These are phyloP conservation scores for Caenorhabditis sp. DNA, from an alignment of 2,888 invertebrate genomes.

Conservation along the genomic window DNA sequence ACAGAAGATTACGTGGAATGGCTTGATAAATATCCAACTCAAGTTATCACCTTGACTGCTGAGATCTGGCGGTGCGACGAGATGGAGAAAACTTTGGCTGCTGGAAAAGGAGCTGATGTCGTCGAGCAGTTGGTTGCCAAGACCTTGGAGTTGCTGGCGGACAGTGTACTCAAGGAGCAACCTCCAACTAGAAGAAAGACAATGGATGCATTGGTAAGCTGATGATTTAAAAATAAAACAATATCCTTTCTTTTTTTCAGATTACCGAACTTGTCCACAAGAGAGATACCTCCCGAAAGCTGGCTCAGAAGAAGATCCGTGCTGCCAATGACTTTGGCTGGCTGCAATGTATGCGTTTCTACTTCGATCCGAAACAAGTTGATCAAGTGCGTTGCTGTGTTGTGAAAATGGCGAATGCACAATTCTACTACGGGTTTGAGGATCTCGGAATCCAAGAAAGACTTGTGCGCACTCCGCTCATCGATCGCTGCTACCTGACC, in stretches of 20 bases:
- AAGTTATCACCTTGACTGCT: conserved; percentile 96
- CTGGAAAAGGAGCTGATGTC: conserved; percentile 72
- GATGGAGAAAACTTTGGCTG: conserved; percentile 71
- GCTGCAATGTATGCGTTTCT: conserved; percentile 96
- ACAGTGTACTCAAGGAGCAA: conserved; percentile 98
- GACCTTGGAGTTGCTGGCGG: conserved; percentile 96
- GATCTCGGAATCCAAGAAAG: no score
- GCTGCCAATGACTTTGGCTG: conserved; percentile 96
- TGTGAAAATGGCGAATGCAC: conserved; percentile 96
- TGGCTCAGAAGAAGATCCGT: conserved; percentile 91
- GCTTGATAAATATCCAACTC: conserved; percentile 91
- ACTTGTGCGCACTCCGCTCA: no score
- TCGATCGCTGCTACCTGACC: no score
- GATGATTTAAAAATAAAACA: no score
- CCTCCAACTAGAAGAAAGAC: conserved; percentile 95
- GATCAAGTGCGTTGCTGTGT: conserved; percentile 95
- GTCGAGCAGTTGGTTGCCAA: conserved; percentile 90
- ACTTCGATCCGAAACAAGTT: conserved; percentile 95
- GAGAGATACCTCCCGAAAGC: conserved; percentile 94
- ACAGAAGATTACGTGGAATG: conserved; percentile 93
- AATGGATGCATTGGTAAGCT: conserved; percentile 93
- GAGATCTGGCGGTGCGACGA: conserved; percentile 87
- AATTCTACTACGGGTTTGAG: conserved; percentile 87
- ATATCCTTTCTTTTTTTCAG: conserved; percentile 85
- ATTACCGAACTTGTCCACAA: conserved; percentile 99